phyloP scores from a whole-genome alignment of 2,888 invertebrate genomes.

The Latheticus oryzae region DNA sequence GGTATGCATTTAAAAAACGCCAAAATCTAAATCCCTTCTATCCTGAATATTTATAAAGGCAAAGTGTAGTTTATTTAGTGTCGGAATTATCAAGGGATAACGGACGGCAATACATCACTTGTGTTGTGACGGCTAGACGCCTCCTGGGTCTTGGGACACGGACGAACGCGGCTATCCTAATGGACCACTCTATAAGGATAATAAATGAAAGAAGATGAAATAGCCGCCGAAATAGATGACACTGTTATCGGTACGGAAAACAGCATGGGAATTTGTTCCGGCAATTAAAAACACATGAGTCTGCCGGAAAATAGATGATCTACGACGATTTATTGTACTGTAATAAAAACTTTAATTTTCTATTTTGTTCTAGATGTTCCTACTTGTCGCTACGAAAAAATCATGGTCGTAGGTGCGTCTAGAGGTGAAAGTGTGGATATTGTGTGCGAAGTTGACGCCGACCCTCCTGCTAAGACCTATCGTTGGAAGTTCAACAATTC shows the following conservation, averaged over 20 bases:
- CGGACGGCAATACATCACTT: conserved; percentile 60
- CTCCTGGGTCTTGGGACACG: conserved; percentile 40
- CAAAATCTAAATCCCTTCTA: conserved; percentile 31
- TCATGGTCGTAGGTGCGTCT: conserved; percentile 88
- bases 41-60: conserved; percentile 53
- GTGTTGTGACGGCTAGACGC: conserved; percentile 54
- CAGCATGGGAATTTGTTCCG: conserved; percentile 29
- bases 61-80: conserved; percentile 54
- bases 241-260: conserved; percentile 30
- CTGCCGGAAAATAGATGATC: neutral
- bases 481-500: conserved; percentile 96
- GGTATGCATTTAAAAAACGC: conserved; percentile 16
- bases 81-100: conserved; percentile 59
- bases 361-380: conserved; percentile 77
- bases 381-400: conserved; percentile 80
- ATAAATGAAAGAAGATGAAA: conserved; percentile 54
- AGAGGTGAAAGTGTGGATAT: conserved; percentile 88
- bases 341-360: no score
- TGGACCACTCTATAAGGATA: conserved; percentile 56
- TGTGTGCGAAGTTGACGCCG: conserved; percentile 90
- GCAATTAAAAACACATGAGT: conserved; percentile 37
- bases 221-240: conserved; percentile 49
- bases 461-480: conserved; percentile 90
- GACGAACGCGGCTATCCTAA: conserved; percentile 49
- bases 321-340: neutral